Base-by-base conservation (phyloP, 2,888 invertebrate genomes). In the Argynnis bischoffii region DNA sequence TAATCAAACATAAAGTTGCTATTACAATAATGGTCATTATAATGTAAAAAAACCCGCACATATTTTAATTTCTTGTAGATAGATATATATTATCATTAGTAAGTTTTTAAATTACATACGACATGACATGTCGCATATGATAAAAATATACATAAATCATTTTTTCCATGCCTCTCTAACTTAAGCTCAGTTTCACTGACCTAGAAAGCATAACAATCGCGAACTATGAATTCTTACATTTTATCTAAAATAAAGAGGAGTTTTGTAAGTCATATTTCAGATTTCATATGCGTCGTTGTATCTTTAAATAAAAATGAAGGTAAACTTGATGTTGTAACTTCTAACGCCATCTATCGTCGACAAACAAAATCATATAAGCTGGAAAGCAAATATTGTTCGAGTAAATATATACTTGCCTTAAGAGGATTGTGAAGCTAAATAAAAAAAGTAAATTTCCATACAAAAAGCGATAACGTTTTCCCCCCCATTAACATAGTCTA, bases 271-370 rank as follows among this genome's bases (percentile, higher is more conserved):
- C 53, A 53, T 18, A 41, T 15, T 35, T 61, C 15, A 41, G 41
- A 53, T 51, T 18, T 61, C 15, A 18, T 56, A 63, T 59, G 13
- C 46, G 41, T 54, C 50, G 50, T 35, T 50, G 18, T 35, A 21
- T 35, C 6, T 60, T 16, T 26, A 31, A 50, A 31, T n/a, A 41
- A 51, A 51, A 51, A 35, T 8, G 18, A 51, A 61, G 35, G 15
- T 51, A 14, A 0, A 53, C 2, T 18, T 18, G n/a, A 15, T 15
- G 35, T 18, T 5, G 26, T 64, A 64, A 69, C 65, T 54, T 51
- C 65, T 74, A 66, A 16, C 72, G 71, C 71, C 72, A 73, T 73
- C 72, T 73, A 16, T 71, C 47, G 61, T 6, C 11, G 35, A 26
- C 14, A 47, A 35, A 21, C 16, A 6, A 14, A 68, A 64, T 15